Evolutionary conservation across 1,140 invertebrate genomes (phyloP), one percentile per base, ranked within the genome.

Genomic region (Caenorhabditis brenneri): DNA sequence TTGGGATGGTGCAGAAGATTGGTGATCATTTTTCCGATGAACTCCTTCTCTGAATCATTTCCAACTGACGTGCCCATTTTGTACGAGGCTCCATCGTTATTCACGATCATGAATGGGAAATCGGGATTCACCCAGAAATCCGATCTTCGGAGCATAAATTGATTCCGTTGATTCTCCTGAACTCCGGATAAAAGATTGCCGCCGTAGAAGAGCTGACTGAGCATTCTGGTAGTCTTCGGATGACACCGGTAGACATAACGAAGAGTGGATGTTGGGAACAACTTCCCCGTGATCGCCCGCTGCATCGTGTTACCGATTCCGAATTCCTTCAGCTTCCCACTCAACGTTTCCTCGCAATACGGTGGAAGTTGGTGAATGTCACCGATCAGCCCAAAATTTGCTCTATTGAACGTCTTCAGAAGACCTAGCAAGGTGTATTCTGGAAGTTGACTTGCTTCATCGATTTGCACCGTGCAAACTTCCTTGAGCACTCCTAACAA

Each of bases 321-420:
- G 29, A 12, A 74, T 4, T 74, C 65, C n/a, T 74, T 74, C 5
- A 74, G 36, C 15, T n/a, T 15, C 22, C 65, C 65, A 6, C 42
- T 22, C 9, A 74, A 10, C 10, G 3, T 24, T 7, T 74, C 65
- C 12, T 42, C 36, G 24, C 65, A 74, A 42, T 42, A 74, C 3
- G 65, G 65, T 1, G 65, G 65, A 39, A 74, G 65, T 42, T 74
- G 65, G 24, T 74, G 65, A 31, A 74, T 74, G 36, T 74, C 65
- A 42, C 65, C 65, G 65, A 74, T 74, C 36, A 74, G 12, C 12
- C 65, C 65, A 27, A 74, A 74, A n/a, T 24, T 74, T 46, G 65
- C 36, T 10, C n/a, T 24, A 4, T 42, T n/a, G 36, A 27, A 74
- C 3, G 65, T 42, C 24, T 74, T 74, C 5, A 74, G 36, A 4